Base-by-base conservation (phyloP, 2,888 invertebrate genomes). In the Plagodis dolabraria region DNA sequence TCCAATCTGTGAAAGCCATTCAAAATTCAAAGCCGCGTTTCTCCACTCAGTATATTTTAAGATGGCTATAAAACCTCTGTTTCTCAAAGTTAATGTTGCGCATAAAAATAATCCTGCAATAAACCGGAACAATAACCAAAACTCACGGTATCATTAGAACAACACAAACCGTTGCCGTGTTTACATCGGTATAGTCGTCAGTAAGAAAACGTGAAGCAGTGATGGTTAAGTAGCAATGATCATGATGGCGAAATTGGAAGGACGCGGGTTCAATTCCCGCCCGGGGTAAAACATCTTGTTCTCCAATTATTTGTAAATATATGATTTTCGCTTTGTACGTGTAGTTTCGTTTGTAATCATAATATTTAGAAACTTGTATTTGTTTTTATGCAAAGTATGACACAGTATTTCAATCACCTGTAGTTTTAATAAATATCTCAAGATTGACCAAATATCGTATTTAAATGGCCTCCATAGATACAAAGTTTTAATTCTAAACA, bases 71-170 rank as follows among this genome's bases (percentile, higher is more conserved):
- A 61, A 61, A 53, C 47, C 56, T 56, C 50, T 53, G 60, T 61
- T 56, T 50, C 53, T 45, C 47, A 52, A 46, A 56, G 45, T 56
- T 56, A 61, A 57, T 56, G 56, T 56, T 57, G 33, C 53, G 46
- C 53, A 46, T 36, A 48, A 56, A 63, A 64, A 59, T 63, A 63
- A 63, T 66, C 63, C 60, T 42, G 53, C 54, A 54, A 60, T 62
- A 60, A 52, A 54, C 22, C 47, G 50, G 47, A 60, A 56, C 53
- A 60, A 60, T 60, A 56, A 57, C 56, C 42, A 50, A 59, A 63
- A 59, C 62, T 62, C 55, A 48, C 63, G 56, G 62, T 63, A 63
- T 58, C 66, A 68, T 68, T 68, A 63, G 57, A 60, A 60, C 62
- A 58, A 59, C 60, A 61, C 59, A 53, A 66, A 61, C 60, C 57